These are phyloP conservation scores for Gadus macrocephalus DNA, from an alignment of 2,113 vertebrate genomes.

Conservation along the genomic window DNA sequence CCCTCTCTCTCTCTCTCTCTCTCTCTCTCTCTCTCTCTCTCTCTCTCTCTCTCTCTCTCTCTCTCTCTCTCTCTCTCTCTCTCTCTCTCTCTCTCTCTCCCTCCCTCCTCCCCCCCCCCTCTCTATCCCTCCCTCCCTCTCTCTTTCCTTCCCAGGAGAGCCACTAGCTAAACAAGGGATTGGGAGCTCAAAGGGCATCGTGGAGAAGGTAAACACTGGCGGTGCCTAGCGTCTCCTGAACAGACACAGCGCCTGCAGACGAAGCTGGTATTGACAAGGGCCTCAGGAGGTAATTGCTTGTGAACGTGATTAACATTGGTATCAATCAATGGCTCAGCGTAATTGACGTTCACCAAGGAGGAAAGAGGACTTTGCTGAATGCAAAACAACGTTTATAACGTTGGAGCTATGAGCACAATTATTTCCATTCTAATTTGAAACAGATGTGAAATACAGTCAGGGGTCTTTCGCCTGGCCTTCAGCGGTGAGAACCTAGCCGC, in stretches of 20 bases:
- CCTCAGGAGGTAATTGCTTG: constrained; percentile 28
- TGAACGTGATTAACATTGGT: constrained; percentile 44
- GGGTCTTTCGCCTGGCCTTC: too few relatives aligned
- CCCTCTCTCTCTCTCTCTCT: neutral
- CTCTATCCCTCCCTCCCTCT: neutral
- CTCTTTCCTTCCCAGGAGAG: constrained; percentile 37
- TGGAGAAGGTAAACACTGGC: constrained; percentile 52
- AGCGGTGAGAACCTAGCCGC: too few relatives aligned
- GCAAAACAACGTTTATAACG: too few relatives aligned
- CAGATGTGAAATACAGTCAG: too few relatives aligned
- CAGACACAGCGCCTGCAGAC: constrained; percentile 13
- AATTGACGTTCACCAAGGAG: constrained; percentile 58
- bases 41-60: too few relatives aligned
- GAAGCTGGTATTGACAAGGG: constrained; percentile 28
- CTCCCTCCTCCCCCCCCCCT: neutral
- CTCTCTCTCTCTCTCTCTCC: neutral
- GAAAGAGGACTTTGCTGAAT: neutral
- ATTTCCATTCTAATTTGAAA: too few relatives aligned
- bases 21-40: neutral
- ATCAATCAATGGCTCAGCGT: constrained; percentile 48
- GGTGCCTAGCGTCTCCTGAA: constrained; percentile 25
- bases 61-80: too few relatives aligned
- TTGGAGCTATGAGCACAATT: too few relatives aligned
- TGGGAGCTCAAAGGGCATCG: constrained; percentile 56
- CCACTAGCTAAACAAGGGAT: constrained; percentile 63